Percentiles rank a stretch among this genome's conserved stretches.
Conservation (phyloP, 2,113 vertebrate species). For the Zootoca vivipara region DNA sequence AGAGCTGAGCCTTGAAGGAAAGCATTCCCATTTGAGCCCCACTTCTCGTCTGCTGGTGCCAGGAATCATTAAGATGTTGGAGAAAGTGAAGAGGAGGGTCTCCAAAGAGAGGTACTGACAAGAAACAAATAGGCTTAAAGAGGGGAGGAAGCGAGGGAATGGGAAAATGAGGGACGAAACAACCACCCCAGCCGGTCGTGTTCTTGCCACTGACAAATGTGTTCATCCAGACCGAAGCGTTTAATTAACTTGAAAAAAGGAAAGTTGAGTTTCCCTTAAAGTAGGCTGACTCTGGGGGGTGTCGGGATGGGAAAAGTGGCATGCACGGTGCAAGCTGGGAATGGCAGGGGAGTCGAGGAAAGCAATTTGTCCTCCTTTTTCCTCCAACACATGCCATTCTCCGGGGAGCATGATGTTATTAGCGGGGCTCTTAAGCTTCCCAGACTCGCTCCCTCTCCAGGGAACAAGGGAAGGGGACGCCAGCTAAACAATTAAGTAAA, state of each 20-base stretch:
- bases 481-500: constrained; percentile 43
- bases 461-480: constrained; percentile 4
- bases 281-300: neutral
- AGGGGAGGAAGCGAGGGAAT: neutral
- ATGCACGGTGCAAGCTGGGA: neutral
- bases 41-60: neutral
- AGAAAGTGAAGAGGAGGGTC: neutral
- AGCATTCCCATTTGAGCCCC: neutral
- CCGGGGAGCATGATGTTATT: constrained; percentile 19
- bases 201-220: constrained; percentile 17
- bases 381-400: neutral
- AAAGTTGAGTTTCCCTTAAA: constrained; percentile 6
- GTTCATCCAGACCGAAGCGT: constrained; percentile 26
- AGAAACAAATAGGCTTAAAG: constrained; percentile 32
- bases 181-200: neutral
- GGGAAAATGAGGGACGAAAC: neutral
- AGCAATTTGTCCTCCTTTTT: constrained; percentile 28
- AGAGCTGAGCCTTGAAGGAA: neutral
- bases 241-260: constrained; percentile 36
- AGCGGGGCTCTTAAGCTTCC: constrained; percentile 31
- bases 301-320: neutral
- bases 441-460: neutral
- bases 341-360: neutral
- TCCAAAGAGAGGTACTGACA: constrained; percentile 22
- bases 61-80: constrained; percentile 15